These are phyloP conservation scores for Morphnarchus princeps DNA, from an alignment of 2,113 vertebrate species.

Conservation along the genomic window DNA sequence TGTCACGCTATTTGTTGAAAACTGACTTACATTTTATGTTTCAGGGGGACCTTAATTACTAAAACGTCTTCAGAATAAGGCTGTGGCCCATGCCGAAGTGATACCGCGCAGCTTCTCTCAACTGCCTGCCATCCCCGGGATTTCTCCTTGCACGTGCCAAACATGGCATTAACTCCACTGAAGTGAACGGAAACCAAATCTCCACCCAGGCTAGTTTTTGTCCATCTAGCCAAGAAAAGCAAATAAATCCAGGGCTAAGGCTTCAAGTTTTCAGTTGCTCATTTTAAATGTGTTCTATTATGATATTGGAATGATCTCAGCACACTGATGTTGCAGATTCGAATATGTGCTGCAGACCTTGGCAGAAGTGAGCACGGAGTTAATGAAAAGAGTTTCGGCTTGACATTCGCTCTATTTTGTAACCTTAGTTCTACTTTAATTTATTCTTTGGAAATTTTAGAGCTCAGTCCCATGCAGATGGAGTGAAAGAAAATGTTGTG, in stretches of 20 bases:
- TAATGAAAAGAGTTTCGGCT: slow-evolving; percentile 33
- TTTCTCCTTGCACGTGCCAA: neutral
- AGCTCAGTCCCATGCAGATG: neutral
- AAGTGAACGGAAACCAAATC: neutral
- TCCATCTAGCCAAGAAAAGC: slow-evolving; percentile 38
- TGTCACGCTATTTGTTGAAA: neutral
- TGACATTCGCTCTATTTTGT: neutral
- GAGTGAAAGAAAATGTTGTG: slow-evolving; percentile 12
- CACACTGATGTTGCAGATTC: neutral
- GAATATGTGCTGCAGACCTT: slow-evolving; percentile 20
- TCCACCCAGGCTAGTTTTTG: neutral
- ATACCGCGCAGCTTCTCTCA: neutral
- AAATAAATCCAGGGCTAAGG: slow-evolving; percentile 22
- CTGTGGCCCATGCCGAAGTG: neutral
- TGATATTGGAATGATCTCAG: slow-evolving; percentile 26
- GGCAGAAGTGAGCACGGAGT: neutral
- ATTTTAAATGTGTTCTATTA: slow-evolving; percentile 26
- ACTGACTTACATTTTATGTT: neutral
- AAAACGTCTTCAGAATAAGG: neutral
- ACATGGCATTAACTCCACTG: neutral
- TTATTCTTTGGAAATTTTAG: slow-evolving; percentile 39
- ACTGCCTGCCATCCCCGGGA: accelerated
- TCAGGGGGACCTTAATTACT: neutral
- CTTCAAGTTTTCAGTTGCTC: slow-evolving; percentile 3
- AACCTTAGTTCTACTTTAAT: slow-evolving; percentile 20